These are phyloP conservation scores for Hipposideros armiger DNA, from an alignment of 2,113 vertebrate genomes.

Conservation along the genomic window DNA sequence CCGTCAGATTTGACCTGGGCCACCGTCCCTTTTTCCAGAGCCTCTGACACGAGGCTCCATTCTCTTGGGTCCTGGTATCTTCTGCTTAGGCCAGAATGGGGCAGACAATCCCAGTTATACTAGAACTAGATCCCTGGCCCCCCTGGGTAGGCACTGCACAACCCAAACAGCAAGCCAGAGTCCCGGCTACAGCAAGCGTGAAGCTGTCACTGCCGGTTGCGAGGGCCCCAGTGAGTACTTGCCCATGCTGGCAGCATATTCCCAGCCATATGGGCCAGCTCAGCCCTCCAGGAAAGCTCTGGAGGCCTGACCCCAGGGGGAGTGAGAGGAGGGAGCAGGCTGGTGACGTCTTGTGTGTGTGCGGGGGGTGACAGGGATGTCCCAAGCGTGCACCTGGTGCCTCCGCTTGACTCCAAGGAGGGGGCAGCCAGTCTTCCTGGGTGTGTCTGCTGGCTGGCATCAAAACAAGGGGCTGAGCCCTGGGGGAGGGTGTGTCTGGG, in stretches of 20 bases:
- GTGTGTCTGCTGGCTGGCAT: neutral
- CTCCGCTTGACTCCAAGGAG: slow-evolving; percentile 47
- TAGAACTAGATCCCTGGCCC: neutral
- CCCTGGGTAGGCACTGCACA: neutral
- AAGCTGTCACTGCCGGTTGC: slow-evolving; percentile 86
- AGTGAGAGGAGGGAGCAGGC: slow-evolving; percentile 82
- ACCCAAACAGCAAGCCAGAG: slow-evolving; percentile 84
- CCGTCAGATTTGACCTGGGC: neutral
- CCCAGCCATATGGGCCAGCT: slow-evolving; percentile 88
- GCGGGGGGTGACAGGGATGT: slow-evolving; percentile 73
- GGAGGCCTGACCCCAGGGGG: slow-evolving; percentile 86
- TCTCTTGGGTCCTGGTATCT: neutral
- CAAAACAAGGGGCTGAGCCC: neutral
- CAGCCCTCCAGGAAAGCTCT: slow-evolving; percentile 87
- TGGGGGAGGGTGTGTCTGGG: neutral
- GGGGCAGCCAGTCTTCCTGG: neutral
- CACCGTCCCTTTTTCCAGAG: neutral
- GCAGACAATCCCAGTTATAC: neutral
- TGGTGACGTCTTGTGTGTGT: slow-evolving; percentile 74
- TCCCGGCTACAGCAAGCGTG: slow-evolving; percentile 86
- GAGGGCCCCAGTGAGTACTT: slow-evolving; percentile 84
- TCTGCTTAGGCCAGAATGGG: neutral
- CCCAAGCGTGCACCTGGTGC: slow-evolving; percentile 82
- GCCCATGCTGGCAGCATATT: slow-evolving; percentile 87
- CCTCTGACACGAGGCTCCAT: neutral